A percentile compares a stretch with the other conserved stretches of the same genome.
phyloP scores from a whole-genome alignment of 2,888 invertebrate genomes.

The Agrotis clavis region DNA sequence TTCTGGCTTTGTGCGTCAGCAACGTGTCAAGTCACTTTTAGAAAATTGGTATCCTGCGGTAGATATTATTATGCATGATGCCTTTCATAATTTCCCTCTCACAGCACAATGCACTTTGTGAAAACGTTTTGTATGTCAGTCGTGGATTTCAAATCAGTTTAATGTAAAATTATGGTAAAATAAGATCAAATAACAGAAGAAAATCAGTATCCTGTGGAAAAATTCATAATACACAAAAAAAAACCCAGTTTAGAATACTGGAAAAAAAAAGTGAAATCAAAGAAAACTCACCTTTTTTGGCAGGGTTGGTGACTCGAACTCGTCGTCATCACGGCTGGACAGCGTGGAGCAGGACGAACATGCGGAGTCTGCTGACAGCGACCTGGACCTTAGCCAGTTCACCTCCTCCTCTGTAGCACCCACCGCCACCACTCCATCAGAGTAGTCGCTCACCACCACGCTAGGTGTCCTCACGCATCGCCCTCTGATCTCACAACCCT shows the following conservation, averaged over 20 bases:
- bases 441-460: constrained; percentile 97
- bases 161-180: not conserved
- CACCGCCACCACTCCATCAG: constrained; percentile 92
- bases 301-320: constrained; percentile 86
- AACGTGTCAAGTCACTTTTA: constrained; percentile 2
- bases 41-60: constrained; percentile 12
- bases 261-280: not conserved
- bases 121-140: not conserved
- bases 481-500: constrained; percentile 87
- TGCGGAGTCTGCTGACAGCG: constrained; percentile 93
- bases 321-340: constrained; percentile 94
- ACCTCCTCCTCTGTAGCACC: constrained; percentile 88
- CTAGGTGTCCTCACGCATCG: constrained; percentile 95
- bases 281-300: constrained; percentile 88
- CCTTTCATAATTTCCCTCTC: constrained; percentile 13
- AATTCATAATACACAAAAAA: too few species aligned
- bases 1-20: constrained; percentile 11
- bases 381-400: constrained; percentile 86
- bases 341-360: constrained; percentile 94
- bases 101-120: not conserved
- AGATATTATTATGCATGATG: not conserved
- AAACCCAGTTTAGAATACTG: too few species aligned
- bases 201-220: too few species aligned
- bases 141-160: too few species aligned
- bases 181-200: constrained; percentile 4